A percentile compares a stretch with the other conserved stretches of the same genome.
These are phyloP conservation scores for Dione juno DNA, from an alignment of 2,888 invertebrate genomes.

Conservation along the genomic window DNA sequence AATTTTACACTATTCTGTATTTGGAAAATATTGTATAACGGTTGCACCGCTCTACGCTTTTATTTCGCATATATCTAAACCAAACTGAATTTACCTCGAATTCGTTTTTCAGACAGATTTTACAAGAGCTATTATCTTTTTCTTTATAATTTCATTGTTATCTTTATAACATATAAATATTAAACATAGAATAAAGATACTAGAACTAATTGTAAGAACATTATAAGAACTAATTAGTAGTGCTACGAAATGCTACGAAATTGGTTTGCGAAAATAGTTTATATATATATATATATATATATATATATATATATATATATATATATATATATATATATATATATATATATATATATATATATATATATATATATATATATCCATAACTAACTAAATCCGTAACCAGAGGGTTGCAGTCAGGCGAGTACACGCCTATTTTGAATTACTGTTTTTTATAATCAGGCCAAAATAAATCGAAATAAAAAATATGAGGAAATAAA, in stretches of 20 bases:
- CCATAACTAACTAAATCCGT: too few species aligned
- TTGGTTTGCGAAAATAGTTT: too few species aligned
- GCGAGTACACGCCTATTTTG: too few species aligned
- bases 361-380: too few species aligned
- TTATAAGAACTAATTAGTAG: neutral
- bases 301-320: too few species aligned
- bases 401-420: too few species aligned
- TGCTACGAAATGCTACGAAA: constrained; percentile 13
- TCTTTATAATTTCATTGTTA: neutral
- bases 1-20: constrained; percentile 7
- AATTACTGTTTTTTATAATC: too few species aligned
- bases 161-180: neutral
- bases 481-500: neutral
- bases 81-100: neutral
- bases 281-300: too few species aligned
- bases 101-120: constrained; percentile 12
- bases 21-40: constrained; percentile 15
- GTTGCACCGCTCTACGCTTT: constrained; percentile 7
- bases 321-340: too few species aligned
- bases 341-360: too few species aligned
- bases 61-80: constrained; percentile 4
- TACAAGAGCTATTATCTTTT: neutral
- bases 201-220: too few species aligned
- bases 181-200: neutral
- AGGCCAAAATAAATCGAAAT: neutral